Base-by-base conservation (phyloP, 2,888 invertebrate species). In the Zhuqinia jingwanae region DNA sequence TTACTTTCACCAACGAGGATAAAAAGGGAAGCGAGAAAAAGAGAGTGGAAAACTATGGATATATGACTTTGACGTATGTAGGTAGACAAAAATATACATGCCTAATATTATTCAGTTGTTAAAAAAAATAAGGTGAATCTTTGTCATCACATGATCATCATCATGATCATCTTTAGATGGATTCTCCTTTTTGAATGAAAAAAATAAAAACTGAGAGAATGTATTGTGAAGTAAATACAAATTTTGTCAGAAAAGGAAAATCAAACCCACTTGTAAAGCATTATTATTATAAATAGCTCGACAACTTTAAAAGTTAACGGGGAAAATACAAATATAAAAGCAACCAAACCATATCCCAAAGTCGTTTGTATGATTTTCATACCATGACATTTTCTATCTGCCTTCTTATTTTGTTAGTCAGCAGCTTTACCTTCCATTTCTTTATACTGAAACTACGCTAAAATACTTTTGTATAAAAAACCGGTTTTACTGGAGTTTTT, bases 351-450 rank as follows among this genome's bases (percentile, higher is more conserved):
- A n/a, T n/a, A n/a, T n/a, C n/a, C n/a, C n/a, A n/a, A n/a, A n/a
- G n/a, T n/a, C n/a, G n/a, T n/a, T n/a, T n/a, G n/a, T n/a, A 47
- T 3, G 36, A 36, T 47, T 47, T 13, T 47, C 70, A 70, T 47
- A 25, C 25, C 36, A 36, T 36, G 36, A 36, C 36, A 36, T 36
- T 25, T 50, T n/a, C 50, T 50, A 15, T 70, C 47, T 36, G 3
- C 36, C 36, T 36, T 8, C 8, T 36, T 6, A 36, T n/a, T n/a
- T n/a, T 36, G 36, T 36, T 36, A 36, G 36, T 36, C 36, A 25
- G 10, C 47, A 47, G 47, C 70, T 50, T 70, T 70, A 25, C 47
- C 20, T 47, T 70, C 45, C 47, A 70, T 70, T 70, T 47, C 36
- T 50, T 1, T 15, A 42, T 47, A 25, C n/a, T 5, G 36, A 6